These are phyloP conservation scores for Anthopleura sola DNA, from an alignment of 64 coral and sea anemone genomes.

Conservation along the genomic window DNA sequence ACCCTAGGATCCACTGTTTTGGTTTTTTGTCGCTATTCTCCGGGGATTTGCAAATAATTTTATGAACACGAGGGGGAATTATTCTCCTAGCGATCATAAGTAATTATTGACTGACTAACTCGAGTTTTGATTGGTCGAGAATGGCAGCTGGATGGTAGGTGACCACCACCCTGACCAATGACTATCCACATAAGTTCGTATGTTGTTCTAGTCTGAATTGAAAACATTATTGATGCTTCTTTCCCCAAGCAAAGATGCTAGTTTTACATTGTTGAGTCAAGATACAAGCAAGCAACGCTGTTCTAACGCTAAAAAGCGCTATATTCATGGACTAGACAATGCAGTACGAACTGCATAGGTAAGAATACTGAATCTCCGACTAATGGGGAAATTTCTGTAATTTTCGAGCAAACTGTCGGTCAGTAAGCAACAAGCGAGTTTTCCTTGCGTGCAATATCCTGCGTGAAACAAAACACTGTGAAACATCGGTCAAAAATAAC, in stretches of 20 bases:
- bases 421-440: not conserved
- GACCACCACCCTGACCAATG: slow-evolving; percentile 1
- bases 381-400: not conserved
- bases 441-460: not conserved
- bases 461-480: not conserved
- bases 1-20: not conserved
- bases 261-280: not conserved
- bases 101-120: not conserved
- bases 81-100: slow-evolving; percentile 13
- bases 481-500: not conserved
- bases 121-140: not conserved
- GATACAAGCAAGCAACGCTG: not conserved
- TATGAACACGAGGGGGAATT: slow-evolving; percentile 13
- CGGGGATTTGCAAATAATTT: slow-evolving; percentile 17
- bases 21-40: not conserved
- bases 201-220: slow-evolving; percentile 1
- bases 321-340: slow-evolving; percentile 11
- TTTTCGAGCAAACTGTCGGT: not conserved
- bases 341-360: not conserved
- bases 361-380: not conserved
- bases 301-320: not conserved
- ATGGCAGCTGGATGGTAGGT: slow-evolving; percentile 12
- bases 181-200: not conserved
- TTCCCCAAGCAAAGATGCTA: slow-evolving; percentile 4
- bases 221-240: not conserved